phyloP scores from a whole-genome alignment of 2,797 vertebrate species.

The Zenarchopterus dispar region DNA sequence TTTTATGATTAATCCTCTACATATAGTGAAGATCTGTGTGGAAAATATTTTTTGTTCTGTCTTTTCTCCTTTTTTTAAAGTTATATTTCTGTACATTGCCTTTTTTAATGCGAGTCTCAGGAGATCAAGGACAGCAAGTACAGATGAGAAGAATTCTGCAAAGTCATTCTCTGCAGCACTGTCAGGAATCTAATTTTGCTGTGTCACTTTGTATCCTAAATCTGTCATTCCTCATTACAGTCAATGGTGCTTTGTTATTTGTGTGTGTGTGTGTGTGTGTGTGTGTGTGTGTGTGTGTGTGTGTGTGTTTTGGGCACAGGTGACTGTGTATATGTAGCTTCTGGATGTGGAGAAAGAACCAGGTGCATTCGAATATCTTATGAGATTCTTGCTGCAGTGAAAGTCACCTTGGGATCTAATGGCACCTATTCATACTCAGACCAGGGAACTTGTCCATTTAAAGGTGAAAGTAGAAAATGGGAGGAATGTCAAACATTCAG shows the following conservation, averaged over 20 bases:
- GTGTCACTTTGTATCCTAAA: conserved; percentile 67
- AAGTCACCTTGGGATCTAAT: conserved; percentile 58
- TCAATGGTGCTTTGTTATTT: conserved; percentile 34
- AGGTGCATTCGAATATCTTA: conserved; percentile 40
- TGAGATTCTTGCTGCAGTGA: conserved; percentile 45
- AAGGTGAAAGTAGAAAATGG: background rate
- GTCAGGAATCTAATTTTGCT: conserved; percentile 54
- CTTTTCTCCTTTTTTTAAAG: background rate
- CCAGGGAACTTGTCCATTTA: background rate
- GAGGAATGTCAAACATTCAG: background rate
- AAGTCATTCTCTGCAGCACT: conserved; percentile 60
- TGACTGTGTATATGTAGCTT: conserved; percentile 17
- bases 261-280: conserved; percentile 19
- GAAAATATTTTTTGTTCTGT: background rate
- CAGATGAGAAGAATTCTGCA: conserved; percentile 54
- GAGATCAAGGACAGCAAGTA: conserved; percentile 26
- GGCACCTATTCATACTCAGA: conserved; percentile 19
- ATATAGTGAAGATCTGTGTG: too few species aligned
- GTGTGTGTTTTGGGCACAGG: conserved; percentile 6
- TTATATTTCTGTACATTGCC: background rate
- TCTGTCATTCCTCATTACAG: conserved; percentile 61
- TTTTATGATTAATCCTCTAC: too few species aligned
- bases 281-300: conserved; percentile 19
- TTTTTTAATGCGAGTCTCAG: background rate
- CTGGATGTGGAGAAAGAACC: conserved; percentile 11